Base-by-base conservation (phyloP, 2,797 vertebrate genomes). In the Chlorospingus flavigularis region DNA sequence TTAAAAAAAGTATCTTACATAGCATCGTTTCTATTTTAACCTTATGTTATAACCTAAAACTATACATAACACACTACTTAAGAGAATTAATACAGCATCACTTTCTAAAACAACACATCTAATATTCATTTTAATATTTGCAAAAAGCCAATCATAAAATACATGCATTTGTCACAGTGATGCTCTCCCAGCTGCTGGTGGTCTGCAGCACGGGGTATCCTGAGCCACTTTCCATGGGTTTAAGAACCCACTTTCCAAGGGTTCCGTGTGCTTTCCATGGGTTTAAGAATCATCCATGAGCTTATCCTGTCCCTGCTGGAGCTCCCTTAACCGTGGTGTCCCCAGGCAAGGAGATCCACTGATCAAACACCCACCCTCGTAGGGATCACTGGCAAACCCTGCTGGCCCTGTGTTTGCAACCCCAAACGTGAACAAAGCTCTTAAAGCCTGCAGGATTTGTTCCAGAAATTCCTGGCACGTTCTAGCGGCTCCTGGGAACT, bases 331-430 rank as follows among this genome's bases (percentile, higher is more conserved):
- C 48, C 2, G 0, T 1, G 5, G 18, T 16, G 40, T 28, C 48
- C 78, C 0, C 0, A n/a, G 54, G 50, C n/a, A 28, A 65, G 43
- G 51, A 50, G 71, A 51, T 45, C 25, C 37, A 6, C 28, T 3
- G 23, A 13, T 54, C 13, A 14, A 60, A 63, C 50, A 6, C 39
- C 1, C 8, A 2, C 17, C 3, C 25, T 71, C 4, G 0, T 2
- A 16, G 35, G 43, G 51, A 33, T 20, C 40, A 3, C 43, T 31
- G 0, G 6, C 7, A 67, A 53, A 74, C 8, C 57, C 53, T 15
- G 3, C 35, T 0, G 1, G 35, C 9, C 67, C 72, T 3, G 37
- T 35, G 17, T 60, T 88, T 45, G 48, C 54, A 81, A 26, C 26
- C 35, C 66, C n/a, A 45, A 48, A 77, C 0, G 4, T 1, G 4